A percentile compares a stretch with the other conserved stretches of the same genome.
Conservation (phyloP, 2,888 invertebrate species). For the Epinotia nisella region DNA sequence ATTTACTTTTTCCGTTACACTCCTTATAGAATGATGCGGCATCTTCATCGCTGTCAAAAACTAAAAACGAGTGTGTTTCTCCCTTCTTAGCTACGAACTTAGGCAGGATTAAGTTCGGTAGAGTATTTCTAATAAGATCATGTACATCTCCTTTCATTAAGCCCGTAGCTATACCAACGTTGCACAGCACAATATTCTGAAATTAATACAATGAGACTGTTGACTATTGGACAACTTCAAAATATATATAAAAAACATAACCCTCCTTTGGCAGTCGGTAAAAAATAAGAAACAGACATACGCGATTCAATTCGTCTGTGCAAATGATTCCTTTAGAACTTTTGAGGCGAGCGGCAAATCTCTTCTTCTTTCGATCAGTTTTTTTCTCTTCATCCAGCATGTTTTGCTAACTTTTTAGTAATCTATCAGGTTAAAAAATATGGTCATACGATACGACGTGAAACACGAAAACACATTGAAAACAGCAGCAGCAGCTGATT, state of each 20-base stretch:
- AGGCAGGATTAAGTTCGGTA: constrained; percentile 81
- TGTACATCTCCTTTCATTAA: constrained; percentile 87
- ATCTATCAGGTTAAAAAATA: constrained; percentile 8
- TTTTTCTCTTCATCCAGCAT: constrained; percentile 68
- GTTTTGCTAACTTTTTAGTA: not conserved
- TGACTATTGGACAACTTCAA: constrained; percentile 13
- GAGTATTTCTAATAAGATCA: constrained; percentile 82
- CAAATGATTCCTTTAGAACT: constrained; percentile 67
- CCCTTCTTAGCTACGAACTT: constrained; percentile 89
- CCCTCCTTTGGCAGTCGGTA: too few species aligned
- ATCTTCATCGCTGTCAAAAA: constrained; percentile 80
- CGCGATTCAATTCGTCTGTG: constrained; percentile 59
- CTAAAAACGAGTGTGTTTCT: constrained; percentile 92
- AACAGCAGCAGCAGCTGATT: not conserved
- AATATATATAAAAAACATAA: too few species aligned
- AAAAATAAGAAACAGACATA: constrained; percentile 58
- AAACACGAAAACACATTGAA: not conserved
- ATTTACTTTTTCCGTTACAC: constrained; percentile 85
- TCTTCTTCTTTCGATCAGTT: constrained; percentile 67
- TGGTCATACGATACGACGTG: not conserved
- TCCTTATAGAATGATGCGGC: constrained; percentile 84
- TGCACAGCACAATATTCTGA: constrained; percentile 91
- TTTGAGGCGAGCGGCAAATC: constrained; percentile 71
- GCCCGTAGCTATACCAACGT: constrained; percentile 94
- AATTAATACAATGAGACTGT: constrained; percentile 55